Base-by-base conservation (phyloP, 2,888 invertebrate genomes). In the Ariolimax columbianus region DNA sequence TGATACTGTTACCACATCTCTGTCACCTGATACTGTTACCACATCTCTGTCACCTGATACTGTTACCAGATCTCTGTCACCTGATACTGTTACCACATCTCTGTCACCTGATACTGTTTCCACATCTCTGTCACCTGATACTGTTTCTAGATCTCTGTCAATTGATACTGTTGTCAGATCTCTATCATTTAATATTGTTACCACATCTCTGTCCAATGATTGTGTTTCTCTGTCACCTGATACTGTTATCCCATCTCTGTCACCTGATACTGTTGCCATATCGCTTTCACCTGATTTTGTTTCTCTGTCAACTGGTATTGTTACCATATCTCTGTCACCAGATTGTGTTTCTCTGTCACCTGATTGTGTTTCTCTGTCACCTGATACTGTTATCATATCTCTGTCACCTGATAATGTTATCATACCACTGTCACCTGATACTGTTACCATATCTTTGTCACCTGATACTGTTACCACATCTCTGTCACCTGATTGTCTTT, bases 361-460 rank as follows among this genome's bases (percentile, higher is more conserved):
- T 40, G 30, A 55, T 55, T 4, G 3, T 55, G 55, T 55, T 7
- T 14, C 19, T 55, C 23, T 23, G 3, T 66, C 66, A 30, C 66
- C 23, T 19, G 70, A 70, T 70, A 38, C 23, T 70, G 38, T 70
- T 70, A 38, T 70, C 0, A 23, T 26, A 9, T 36, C 47, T 47
- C 33, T n/a, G n/a, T n/a, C 75, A 75, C 43, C 47, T n/a, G 77
- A 19, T 77, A n/a, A 3, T 51, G 47, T 77, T 33, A 33, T 51
- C 6, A 51, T 14, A 63, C n/a, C 77, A 51, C 17, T 33, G 6
- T 77, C 77, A 26, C 77, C 17, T 47, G 43, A 43, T 51, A 51
- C 7, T 51, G 77, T 77, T 77, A 51, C 11, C 23, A 73, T 2
- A 30, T 47, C 47, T 77, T 30, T 51, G n/a, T 51, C 75, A 26